Evolutionary conservation across 35 echinoderm and acorn worm genomes (phyloP), one percentile per base, ranked within the genome.

Genomic region (Nesometra sesokonis): DNA sequence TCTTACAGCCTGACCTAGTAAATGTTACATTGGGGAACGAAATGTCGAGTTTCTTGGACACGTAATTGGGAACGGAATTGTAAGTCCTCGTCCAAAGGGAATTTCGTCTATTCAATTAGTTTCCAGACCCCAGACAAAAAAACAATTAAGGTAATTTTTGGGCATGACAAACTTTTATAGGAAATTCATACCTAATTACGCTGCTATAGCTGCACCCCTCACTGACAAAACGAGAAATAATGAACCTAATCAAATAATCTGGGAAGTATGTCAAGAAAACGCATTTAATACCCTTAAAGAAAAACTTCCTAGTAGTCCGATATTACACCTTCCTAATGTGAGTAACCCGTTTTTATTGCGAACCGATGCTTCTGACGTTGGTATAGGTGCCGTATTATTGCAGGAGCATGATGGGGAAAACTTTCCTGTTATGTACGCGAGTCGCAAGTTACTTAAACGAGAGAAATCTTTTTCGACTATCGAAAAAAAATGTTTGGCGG

Each of bases 351-450:
- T 85, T 85, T 57, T 85, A 11, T 57, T 85, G 13, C 4, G 84
- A 27, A 85, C 84, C 17, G 84, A 85, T 34, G 84, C 84, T 3
- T 85, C 84, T 36, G 84, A 85, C 11, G 21, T 57, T 3, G 84
- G 47, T 8, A 29, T 85, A 3, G 84, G 39, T 0, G n/a, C 38
- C 19, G 39, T 85, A 0, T 67, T 85, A 32, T 29, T 89, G 11
- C 35, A 83, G 35, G 9, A 81, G 8, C 13, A 89, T 23, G 87
- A 67, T 2, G 80, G 33, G 11, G 33, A 34, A 21, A 31, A 46
- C n/a, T 89, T 84, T 46, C 87, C 87, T 15, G 57, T 89, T 3
- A 9, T 13, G 43, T 84, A 52, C 83, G 87, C 87, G 0, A 89
- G 87, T 67, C 40, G 81, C 29, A 89, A 89, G 31, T 35, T 87